Evolutionary conservation across 2,113 vertebrate genomes (phyloP).

Genomic region (Hypanus sabinus): DNA sequence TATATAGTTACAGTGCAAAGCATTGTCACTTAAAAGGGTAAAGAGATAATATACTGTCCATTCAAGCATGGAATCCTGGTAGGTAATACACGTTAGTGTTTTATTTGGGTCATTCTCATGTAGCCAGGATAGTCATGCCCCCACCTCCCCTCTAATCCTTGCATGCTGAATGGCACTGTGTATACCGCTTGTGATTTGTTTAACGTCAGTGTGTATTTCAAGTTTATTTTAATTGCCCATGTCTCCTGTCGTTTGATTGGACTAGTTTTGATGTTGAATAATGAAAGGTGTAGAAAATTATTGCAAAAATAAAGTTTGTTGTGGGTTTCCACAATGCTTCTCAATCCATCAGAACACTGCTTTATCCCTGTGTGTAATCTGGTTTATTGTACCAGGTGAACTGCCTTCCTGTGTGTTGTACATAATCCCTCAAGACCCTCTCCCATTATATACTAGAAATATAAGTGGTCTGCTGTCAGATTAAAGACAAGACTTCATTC

Average conservation of each 20-base stretch:
- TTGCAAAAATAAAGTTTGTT: not conserved
- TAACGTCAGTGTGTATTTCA: not conserved
- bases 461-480: slow-evolving; percentile 5
- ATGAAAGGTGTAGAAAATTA: slow-evolving; percentile 15
- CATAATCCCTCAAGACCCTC: not conserved
- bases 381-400: not conserved
- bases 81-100: no score
- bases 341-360: not conserved
- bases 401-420: not conserved
- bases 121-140: no score
- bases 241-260: not conserved
- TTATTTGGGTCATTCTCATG: no score
- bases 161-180: no score
- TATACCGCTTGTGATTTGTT: not conserved
- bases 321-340: not conserved
- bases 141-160: no score
- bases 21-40: no score
- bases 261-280: slow-evolving; percentile 25
- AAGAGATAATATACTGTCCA: no score
- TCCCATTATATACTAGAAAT: not conserved
- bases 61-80: no score
- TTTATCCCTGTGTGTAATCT: not conserved
- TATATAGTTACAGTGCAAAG: no score
- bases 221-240: not conserved
- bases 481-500: slow-evolving; percentile 4